Evolutionary conservation across 2,113 vertebrate genomes (phyloP), one percentile per base, ranked within the genome.

Genomic region (Tenrec ecaudatus): DNA sequence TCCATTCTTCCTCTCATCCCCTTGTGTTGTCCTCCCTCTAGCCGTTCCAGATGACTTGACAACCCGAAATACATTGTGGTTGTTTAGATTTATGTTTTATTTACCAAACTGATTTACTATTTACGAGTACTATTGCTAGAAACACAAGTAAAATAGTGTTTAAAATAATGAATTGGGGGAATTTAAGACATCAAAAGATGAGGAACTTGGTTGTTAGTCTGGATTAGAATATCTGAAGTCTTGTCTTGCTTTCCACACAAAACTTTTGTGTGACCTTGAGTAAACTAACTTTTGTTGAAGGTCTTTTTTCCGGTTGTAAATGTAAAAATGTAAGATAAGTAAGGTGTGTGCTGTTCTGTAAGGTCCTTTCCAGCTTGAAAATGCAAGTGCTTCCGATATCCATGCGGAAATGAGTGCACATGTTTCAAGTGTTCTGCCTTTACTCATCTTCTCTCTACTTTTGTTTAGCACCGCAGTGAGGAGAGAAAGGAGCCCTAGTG

Each of bases 201-300:
- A 77, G 16, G 86, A 91, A 22, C 0, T 47, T 53, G 47, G 2
- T 53, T 92, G 71, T 84, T 71, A 43, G 6, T 53, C 60, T 29
- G 23, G 17, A 8, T 76, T 36, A 89, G 68, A 82, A 57, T 80
- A 9, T 53, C 87, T 89, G 80, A 82, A 31, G 66, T 86, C 10
- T 20, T 19, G 7, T 36, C 91, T 96, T 96, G 38, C 81, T 83
- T 90, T n/a, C 76, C 90, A 62, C n/a, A 83, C 31, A 43, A 68
- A 64, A 43, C 86, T 68, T 6, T 60, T 73, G 7, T 82, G 60
- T 79, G 47, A 53, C 20, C 93, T 71, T 95, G 57, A 75, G 66
- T 27, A 79, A 47, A 10, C 66, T 76, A 64, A 22, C 29, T 69
- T 60, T 38, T 66, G 19, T 29, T 64, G 57, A 85, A 16, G 38